Evolutionary conservation across 2,888 invertebrate genomes (phyloP).

Genomic region (Boloria selene): DNA sequence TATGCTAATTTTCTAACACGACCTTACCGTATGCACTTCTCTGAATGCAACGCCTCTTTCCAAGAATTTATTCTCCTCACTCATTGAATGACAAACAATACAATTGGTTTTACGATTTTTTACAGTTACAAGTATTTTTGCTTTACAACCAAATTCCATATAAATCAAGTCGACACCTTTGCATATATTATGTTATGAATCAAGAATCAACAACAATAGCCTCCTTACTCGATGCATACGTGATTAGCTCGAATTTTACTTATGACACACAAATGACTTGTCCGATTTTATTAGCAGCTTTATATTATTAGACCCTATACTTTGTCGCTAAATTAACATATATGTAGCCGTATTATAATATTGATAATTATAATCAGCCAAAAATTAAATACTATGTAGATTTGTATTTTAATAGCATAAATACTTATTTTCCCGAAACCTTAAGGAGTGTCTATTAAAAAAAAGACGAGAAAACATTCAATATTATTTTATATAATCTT

Average conservation of each 20-base stretch:
- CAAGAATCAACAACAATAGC: constrained; percentile 31
- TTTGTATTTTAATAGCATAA: no score
- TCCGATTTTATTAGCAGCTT: constrained; percentile 2
- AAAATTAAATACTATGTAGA: no score
- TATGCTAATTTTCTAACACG: constrained; percentile 25
- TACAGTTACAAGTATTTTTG: constrained; percentile 24
- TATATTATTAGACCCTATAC: neutral
- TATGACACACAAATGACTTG: constrained; percentile 10
- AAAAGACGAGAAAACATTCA: no score
- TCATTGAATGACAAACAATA: constrained; percentile 13
- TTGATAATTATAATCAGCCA: no score
- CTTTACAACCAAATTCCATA: constrained; percentile 18
- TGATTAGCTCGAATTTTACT: constrained; percentile 26
- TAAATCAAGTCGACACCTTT: constrained; percentile 32
- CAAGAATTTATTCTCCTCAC: constrained; percentile 28
- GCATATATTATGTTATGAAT: constrained; percentile 35
- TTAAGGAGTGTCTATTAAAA: no score
- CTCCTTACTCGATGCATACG: constrained; percentile 23
- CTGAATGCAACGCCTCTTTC: constrained; percentile 34
- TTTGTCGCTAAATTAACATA: no score
- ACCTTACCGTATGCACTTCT: constrained; percentile 29
- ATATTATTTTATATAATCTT: no score
- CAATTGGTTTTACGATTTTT: constrained; percentile 28
- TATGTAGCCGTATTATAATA: no score
- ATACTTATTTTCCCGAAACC: no score